Evolutionary conservation across 2,113 vertebrate species (phyloP).

Genomic region (Cyrtonyx montezumae): DNA sequence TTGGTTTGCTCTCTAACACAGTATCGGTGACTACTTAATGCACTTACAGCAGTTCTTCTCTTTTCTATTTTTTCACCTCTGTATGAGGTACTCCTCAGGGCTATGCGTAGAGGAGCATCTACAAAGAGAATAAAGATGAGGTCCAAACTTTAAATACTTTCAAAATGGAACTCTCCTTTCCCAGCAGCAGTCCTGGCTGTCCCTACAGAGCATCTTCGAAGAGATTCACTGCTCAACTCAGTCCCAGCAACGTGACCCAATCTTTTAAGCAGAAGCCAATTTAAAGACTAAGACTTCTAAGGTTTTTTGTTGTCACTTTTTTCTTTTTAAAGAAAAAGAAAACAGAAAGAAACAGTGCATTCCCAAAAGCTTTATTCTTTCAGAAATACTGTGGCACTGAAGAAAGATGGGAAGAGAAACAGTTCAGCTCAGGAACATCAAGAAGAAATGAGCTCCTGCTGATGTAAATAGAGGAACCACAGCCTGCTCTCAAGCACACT

Average conservation of each 20-base stretch:
- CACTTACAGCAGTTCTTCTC: constrained; percentile 80
- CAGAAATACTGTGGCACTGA: not conserved
- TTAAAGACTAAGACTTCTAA: not conserved
- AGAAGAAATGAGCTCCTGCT: not conserved
- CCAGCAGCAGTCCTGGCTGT: not conserved
- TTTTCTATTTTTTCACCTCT: constrained; percentile 75
- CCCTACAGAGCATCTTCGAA: accelerated
- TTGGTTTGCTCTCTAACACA: constrained; percentile 73
- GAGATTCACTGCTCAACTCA: not conserved
- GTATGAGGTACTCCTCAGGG: constrained; percentile 71
- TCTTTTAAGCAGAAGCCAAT: not conserved
- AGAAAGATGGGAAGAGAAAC: not conserved
- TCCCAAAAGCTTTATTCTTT: not conserved
- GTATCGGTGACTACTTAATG: constrained; percentile 71
- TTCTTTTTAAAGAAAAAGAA: not conserved
- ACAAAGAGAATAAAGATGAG: constrained; percentile 58
- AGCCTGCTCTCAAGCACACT: not conserved
- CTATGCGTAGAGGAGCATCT: constrained; percentile 72
- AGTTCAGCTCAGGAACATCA: not conserved
- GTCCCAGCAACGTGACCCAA: not conserved
- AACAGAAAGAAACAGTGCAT: not conserved
- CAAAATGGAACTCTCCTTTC: not conserved
- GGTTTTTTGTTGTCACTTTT: not conserved
- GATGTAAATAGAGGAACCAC: not conserved
- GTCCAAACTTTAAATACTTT: constrained; percentile 43